Conservation (phyloP, 2,113 vertebrate genomes). For the rabbit (Oryctolagus cuniculus) region mOryCun1.1 NC_091434.1:104233501-104234000, state of each 20-base stretch:
- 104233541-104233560: too few relatives aligned
- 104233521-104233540: too few relatives aligned
- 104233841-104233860: not conserved
- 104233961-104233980: not conserved
- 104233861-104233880: not conserved
- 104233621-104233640: not conserved
- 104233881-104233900: not conserved
- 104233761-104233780: not conserved
- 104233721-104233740: not conserved
- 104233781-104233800: not conserved
- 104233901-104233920: not conserved
- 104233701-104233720: not conserved
- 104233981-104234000: not conserved
- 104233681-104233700: not conserved
- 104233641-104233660: not conserved
- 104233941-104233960: not conserved
- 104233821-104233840: not conserved
- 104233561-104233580: too few relatives aligned
- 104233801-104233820: not conserved
- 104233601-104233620: slow-evolving; percentile 5
- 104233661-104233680: not conserved
- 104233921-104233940: rapidly evolving
- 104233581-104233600: not conserved
- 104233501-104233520: too few relatives aligned
- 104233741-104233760: not conserved